Conservation (phyloP, 2,797 vertebrate species). For the Myiotriccus ornatus region DNA sequence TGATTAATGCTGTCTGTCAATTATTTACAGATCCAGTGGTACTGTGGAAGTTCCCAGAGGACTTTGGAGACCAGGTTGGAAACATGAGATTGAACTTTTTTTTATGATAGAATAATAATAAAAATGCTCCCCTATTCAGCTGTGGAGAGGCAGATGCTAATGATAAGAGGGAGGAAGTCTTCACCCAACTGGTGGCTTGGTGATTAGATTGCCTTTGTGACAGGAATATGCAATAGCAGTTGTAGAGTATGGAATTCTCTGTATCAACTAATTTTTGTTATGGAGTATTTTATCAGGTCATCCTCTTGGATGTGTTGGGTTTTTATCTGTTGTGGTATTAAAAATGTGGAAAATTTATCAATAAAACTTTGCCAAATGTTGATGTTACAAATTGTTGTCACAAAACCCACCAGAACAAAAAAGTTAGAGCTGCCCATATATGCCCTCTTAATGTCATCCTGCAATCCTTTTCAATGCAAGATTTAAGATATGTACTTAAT, state of each 20-base stretch:
- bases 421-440: not conserved
- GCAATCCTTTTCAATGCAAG: not conserved
- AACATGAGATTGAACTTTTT: constrained; percentile 81
- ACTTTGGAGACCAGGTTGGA: constrained; percentile 98
- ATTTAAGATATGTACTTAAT: not conserved
- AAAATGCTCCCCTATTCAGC: constrained; percentile 68
- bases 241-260: not conserved
- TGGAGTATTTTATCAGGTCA: not conserved
- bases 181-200: constrained; percentile 79
- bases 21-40: constrained; percentile 99
- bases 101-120: constrained; percentile 69
- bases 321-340: not conserved
- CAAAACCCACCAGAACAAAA: not conserved
- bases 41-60: constrained; percentile 99
- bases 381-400: not conserved
- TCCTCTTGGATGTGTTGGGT: not conserved
- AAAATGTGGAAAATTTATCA: not conserved
- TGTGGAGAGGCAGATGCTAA: constrained; percentile 77
- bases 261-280: not conserved
- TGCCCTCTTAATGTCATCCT: not conserved
- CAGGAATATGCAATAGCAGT: constrained; percentile 76
- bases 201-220: constrained; percentile 85
- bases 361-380: not conserved
- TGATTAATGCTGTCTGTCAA: constrained; percentile 96
- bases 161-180: constrained; percentile 83